A percentile compares a stretch with the other conserved stretches of the same genome.
phyloP scores from a whole-genome alignment of 2,113 vertebrate species.

The Oophaga pumilio region DNA sequence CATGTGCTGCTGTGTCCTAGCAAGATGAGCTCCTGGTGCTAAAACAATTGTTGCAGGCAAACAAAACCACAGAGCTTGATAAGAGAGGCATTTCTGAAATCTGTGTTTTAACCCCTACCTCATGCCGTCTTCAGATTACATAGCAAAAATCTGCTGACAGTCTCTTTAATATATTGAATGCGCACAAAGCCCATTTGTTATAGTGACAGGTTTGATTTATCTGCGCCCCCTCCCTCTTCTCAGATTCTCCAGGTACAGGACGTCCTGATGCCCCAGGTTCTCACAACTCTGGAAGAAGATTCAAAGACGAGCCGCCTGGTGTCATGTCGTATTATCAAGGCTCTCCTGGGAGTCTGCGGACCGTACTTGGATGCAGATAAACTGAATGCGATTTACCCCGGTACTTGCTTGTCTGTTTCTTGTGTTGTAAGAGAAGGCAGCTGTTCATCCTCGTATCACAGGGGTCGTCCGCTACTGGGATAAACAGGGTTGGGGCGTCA shows the following conservation, averaged over 20 bases:
- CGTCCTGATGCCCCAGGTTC: conserved; percentile 71
- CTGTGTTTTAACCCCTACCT: too few species aligned
- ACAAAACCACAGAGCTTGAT: too few species aligned
- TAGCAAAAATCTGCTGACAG: background rate
- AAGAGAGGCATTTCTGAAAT: too few species aligned
- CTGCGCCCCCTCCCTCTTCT: background rate
- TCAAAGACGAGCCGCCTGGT: conserved; percentile 79
- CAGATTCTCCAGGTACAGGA: conserved; percentile 77
- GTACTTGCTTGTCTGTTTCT: conserved; percentile 64
- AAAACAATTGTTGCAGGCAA: too few species aligned
- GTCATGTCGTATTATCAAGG: conserved; percentile 78
- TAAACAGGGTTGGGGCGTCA: too few species aligned
- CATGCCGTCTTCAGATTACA: too few species aligned
- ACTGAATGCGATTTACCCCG: conserved; percentile 84
- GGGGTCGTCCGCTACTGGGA: too few species aligned
- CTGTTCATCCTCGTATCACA: background rate
- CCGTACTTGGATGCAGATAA: conserved; percentile 70
- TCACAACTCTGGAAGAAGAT: conserved; percentile 86
- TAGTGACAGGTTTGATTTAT: background rate
- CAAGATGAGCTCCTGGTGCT: too few species aligned
- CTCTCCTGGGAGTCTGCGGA: conserved; percentile 70
- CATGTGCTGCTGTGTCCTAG: too few species aligned
- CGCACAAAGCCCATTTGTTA: background rate
- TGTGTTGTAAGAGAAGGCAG: background rate
- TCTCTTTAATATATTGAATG: background rate